Evolutionary conservation across 2,797 vertebrate genomes (phyloP), one percentile per base, ranked within the genome.

Genomic region (Acrossocheilus fasciatus): DNA sequence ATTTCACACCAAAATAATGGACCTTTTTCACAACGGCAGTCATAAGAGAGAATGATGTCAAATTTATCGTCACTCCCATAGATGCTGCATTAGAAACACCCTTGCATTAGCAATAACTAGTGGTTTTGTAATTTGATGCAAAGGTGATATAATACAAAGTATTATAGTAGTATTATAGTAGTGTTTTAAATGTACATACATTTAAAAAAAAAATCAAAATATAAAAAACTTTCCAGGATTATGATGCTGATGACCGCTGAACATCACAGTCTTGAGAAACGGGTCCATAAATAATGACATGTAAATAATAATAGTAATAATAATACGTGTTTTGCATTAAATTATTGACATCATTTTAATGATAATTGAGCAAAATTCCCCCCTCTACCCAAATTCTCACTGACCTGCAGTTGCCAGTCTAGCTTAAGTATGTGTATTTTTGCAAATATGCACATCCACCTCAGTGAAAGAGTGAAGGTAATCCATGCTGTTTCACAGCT

Each of bases 401-500:
- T 47, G n/a, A 12, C 69, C 68, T 75, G 23, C 72, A 74, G 45
- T n/a, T 50, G 14, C 4, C 36, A 50, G 8, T 23, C 47, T 43
- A 57, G 8, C 41, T 79, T 39, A 10, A 59, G 62, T 10, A 57
- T 47, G 15, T 83, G 66, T 57, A 26, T 57, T 47, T 66, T 20
- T 77, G n/a, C n/a, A 68, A 78, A 75, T 84, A 43, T 59, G 64
- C 74, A 72, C 17, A 45, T 57, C 45, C 78, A 85, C 78, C 73
- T 82, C 76, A 17, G 43, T 34, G 34, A 41, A 83, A 62, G 82
- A 62, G 81, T 82, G 73, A 74, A 59, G 30, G 70, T 79, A 82
- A 89, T 85, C 83, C 75, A 6, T 68, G 14, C 34, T 66, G 72
- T 87, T 79, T 78, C 74, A 64, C 36, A 75, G 83, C 69, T 84